Evolutionary conservation across 2,113 vertebrate genomes (phyloP), one percentile per base, ranked within the genome.

Genomic region (Calypte anna): DNA sequence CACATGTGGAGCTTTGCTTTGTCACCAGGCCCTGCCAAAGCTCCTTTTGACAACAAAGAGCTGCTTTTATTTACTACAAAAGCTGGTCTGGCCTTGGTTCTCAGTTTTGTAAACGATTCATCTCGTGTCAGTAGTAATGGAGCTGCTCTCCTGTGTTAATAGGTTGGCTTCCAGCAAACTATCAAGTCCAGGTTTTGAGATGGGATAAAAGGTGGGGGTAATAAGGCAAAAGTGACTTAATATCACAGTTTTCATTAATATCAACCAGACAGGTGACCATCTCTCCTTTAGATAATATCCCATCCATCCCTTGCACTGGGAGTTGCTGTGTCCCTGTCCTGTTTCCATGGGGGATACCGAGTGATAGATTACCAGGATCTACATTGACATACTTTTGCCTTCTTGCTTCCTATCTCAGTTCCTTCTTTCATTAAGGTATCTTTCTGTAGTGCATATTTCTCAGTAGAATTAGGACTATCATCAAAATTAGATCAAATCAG

Each of bases 51-150:
- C 88, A 91, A 75, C 57, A 93, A 94, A 93, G 82, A 88, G 25
- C 68, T 92, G 92, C 31, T 94, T 96, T 96, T 95, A 86, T 95
- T 96, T 96, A 83, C 95, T 67, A 5, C 4, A 33, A 94, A 93
- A 86, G 53, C 88, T 74, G 83, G 28, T 78, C 94, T 96, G 90
- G 90, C 86, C 33, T 74, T 77, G 57, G 28, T 82, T 90, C 86
- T 90, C 2, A 0, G 9, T 77, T 94, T 53, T 83, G 59, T 86
- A 30, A 90, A 55, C 81, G 86, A 81, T 59, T 74, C 55, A 43
- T 90, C 88, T 88, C 0, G 0, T 61, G 86, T 78, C 91, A 83
- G 82, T 88, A 74, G 76, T 75, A 77, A 48, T 9, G 12, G 46
- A 90, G 51, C 61, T 93, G 55, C 73, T 83, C 64, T 93, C 18